Evolutionary conservation across 2,113 vertebrate species (phyloP), one percentile per base, ranked within the genome.

Genomic region (Ornithorhynchus anatinus): DNA sequence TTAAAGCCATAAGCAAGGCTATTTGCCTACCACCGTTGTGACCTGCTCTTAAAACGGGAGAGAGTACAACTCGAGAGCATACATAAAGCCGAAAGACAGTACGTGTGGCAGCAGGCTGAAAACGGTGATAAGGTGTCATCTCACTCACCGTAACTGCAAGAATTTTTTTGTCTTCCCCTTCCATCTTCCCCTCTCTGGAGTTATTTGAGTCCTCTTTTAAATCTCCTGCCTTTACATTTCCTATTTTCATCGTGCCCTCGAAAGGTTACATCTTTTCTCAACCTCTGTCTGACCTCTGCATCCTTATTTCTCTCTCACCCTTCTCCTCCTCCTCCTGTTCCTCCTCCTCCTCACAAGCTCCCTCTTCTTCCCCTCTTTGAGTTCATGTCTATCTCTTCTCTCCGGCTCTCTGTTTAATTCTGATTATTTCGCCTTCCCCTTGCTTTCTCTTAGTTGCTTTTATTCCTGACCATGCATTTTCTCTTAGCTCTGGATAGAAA

Each of bases 381-480:
- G 62, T 56, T 47, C 63, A 37, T 25, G 43, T 62, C 38, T 52
- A 32, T 20, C 20, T 9, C 15, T 61, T 74, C 10, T 65, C 81
- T 77, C 73, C 75, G 17, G 67, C 82, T 80, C 8, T 67, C 80
- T 80, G 71, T 75, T 79, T 86, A 77, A 90, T 92, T 90, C 89
- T 89, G 89, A 78, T 76, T 80, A 86, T 86, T 86, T 84, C 84
- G 77, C 66, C 74, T 79, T 81, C 83, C 87, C 56, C 52, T 80
- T 47, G 35, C 82, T 90, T 84, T 80, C 88, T 91, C 91, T 91
- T 87, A 88, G 91, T 90, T 59, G 79, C 86, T 0, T 86, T 56
- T 91, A 76, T 81, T 86, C 91, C 91, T 92, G 91, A 92, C 84
- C 84, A 62, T 84, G 89, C 90, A 90, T 86, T 92, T 92, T 93